Percentiles rank a stretch among this genome's conserved stretches.
Evolutionary conservation across 37 sponge, comb jelly and placozoan genomes (phyloP).

Genomic region (Sycon ciliatum): DNA sequence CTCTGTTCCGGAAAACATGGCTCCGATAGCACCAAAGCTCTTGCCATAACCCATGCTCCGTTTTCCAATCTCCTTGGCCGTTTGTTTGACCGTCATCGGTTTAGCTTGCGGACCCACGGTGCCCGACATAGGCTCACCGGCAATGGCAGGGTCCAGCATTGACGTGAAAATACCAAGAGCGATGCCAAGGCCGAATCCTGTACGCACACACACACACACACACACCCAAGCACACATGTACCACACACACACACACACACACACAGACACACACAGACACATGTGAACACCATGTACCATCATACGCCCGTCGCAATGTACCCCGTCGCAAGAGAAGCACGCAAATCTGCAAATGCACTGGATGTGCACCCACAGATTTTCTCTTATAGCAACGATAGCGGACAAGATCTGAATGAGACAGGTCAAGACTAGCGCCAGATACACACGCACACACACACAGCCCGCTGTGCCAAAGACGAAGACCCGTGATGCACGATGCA

Average conservation of each 20-base stretch:
- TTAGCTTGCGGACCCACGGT: slow-evolving; percentile 11
- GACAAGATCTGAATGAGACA: too few relatives aligned
- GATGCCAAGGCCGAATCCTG: slow-evolving; percentile 77
- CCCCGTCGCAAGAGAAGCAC: too few relatives aligned
- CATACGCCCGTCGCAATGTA: too few relatives aligned
- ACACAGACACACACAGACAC: not conserved
- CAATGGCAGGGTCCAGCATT: slow-evolving; percentile 78
- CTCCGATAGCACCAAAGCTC: slow-evolving; percentile 86
- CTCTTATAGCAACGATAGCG: too few relatives aligned
- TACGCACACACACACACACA: not conserved
- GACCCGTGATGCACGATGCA: too few relatives aligned
- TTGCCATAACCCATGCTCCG: slow-evolving; percentile 80
- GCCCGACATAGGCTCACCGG: too few relatives aligned
- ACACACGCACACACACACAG: not conserved
- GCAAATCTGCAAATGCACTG: too few relatives aligned
- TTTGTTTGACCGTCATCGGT: slow-evolving; percentile 58
- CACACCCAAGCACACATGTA: not conserved
- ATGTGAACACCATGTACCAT: not conserved
- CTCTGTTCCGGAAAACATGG: slow-evolving; percentile 80
- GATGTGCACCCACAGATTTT: too few relatives aligned
- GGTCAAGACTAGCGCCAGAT: too few relatives aligned
- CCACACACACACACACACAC: not conserved
- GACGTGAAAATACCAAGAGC: slow-evolving; percentile 93
- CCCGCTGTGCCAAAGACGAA: too few relatives aligned
- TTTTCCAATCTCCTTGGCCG: slow-evolving; percentile 63